phyloP scores from a whole-genome alignment of 1,140 invertebrate species.

The Tetragnatha versicolor region DNA sequence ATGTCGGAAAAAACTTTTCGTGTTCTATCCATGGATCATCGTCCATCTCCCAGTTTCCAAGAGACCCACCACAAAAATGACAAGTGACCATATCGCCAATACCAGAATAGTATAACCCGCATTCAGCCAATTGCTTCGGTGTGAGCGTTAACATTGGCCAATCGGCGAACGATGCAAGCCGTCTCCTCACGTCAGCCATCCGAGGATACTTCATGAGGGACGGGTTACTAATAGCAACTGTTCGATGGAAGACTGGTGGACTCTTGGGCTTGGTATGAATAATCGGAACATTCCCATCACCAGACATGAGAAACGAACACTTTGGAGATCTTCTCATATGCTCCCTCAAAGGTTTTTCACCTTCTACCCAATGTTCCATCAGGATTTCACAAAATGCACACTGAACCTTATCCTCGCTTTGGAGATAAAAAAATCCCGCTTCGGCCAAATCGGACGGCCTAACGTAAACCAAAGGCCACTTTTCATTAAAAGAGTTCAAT shows the following conservation, averaged over 20 bases:
- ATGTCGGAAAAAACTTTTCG: constrained; percentile 81
- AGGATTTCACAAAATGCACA: constrained; percentile 83
- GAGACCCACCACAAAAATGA: constrained; percentile 83
- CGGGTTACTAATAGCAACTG: constrained; percentile 4
- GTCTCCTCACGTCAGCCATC: constrained; percentile 29
- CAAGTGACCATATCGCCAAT: constrained; percentile 83
- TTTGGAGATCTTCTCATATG: constrained; percentile 71
- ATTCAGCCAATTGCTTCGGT: constrained; percentile 78
- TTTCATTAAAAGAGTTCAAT: constrained; percentile 72
- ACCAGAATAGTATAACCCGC: constrained; percentile 89
- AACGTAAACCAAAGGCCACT: constrained; percentile 74
- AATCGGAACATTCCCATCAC: constrained; percentile 22
- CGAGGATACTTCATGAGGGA: constrained; percentile 40
- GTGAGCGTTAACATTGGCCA: constrained; percentile 72
- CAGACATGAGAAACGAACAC: constrained; percentile 56
- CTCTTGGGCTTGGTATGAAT: background rate
- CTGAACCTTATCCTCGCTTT: constrained; percentile 74
- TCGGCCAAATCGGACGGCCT: constrained; percentile 76
- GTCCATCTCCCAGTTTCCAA: constrained; percentile 84
- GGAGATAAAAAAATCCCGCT: constrained; percentile 83
- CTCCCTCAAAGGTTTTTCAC: constrained; percentile 77
- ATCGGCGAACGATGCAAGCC: constrained; percentile 39
- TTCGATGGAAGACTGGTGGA: background rate
- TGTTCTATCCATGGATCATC: constrained; percentile 90
- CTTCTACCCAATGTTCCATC: constrained; percentile 74